Conservation (phyloP, 2,113 vertebrate species). For the Seriola aureovittata region DNA sequence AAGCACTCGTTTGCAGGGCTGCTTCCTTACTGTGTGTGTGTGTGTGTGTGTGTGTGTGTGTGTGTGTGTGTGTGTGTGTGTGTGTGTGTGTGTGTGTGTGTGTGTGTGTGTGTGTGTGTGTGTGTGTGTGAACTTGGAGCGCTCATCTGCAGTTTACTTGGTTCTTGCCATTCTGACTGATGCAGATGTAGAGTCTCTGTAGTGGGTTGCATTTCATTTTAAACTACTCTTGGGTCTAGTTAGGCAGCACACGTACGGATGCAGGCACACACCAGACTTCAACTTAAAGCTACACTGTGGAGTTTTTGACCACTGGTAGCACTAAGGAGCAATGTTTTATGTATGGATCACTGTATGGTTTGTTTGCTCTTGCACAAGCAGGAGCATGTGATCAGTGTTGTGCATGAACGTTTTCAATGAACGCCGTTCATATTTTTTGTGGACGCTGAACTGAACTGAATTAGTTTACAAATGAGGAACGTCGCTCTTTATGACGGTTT, state of each 20-base stretch:
- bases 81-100: slow-evolving; percentile 11
- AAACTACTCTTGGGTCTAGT: slow-evolving; percentile 21
- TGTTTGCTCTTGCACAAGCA: neutral
- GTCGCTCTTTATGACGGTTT: too few species aligned
- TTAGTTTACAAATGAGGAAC: too few species aligned
- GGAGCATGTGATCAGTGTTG: neutral
- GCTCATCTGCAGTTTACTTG: slow-evolving; percentile 37
- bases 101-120: slow-evolving; percentile 6
- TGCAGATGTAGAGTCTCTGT: slow-evolving; percentile 37
- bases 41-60: neutral
- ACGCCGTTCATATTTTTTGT: too few species aligned
- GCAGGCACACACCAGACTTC: neutral
- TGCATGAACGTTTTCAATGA: too few species aligned
- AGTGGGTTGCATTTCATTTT: slow-evolving; percentile 46
- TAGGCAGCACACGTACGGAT: neutral
- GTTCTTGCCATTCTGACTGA: slow-evolving; percentile 46
- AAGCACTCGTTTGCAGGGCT: slow-evolving; percentile 48
- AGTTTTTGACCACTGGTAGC: neutral
- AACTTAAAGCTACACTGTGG: slow-evolving; percentile 1
- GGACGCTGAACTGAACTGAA: too few species aligned
- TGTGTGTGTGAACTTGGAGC: slow-evolving; percentile 29
- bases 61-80: slow-evolving; percentile 20
- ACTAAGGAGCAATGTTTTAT: neutral
- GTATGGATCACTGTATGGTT: neutral
- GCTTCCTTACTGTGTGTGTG: slow-evolving; percentile 33